Base-by-base conservation (phyloP, 2,113 vertebrate species). In the Proterorhinus semilunaris region DNA sequence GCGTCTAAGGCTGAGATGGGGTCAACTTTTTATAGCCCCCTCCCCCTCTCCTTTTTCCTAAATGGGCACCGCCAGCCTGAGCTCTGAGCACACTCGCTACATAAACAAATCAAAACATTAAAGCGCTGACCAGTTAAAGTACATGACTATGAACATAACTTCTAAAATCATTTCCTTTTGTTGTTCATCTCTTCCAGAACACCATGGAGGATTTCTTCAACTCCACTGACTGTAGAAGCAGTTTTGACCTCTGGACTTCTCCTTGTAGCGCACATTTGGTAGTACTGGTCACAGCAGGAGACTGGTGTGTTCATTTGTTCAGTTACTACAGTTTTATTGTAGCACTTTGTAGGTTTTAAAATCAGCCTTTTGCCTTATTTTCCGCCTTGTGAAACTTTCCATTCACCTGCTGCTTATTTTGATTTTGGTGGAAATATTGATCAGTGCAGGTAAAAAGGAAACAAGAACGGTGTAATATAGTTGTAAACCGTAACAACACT, bases 11-110 rank as follows among this genome's bases (percentile, higher is more conserved):
- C 91, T 84, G 82, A 78, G 74, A 84, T 68, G 81, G 88, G 91
- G 90, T 90, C 90, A 91, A 86, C 90, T 93, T 93, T 93, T 92
- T 89, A 93, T 92, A 92, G 92, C 78, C 87, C 79, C 84, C 86
- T 80, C 87, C 85, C 83, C 81, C 75, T 76, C 69, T 51, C 62
- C 68, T 67, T 79, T 75, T 83, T 81, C 87, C 79, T 71, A 83
- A 88, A 86, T 4, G 74, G 66, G 68, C 63, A 48, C 63, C 21
- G 69, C 54, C 13, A 62, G 79, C 71, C 82, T 79, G 75, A 74
- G 71, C 75, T 51, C 79, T 80, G 58, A 8, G 13, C 36, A 61
- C 36, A 15, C 42, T 61, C 12, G 68, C 69, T 79, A 85, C 73
- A 36, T 86, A 88, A 90, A 90, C 86, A 87, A 81, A 88, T 80